A percentile compares a stretch with the other conserved stretches of the same genome.
phyloP scores from a whole-genome alignment of 2,797 vertebrate species.

The Cottoperca gobio region DNA sequence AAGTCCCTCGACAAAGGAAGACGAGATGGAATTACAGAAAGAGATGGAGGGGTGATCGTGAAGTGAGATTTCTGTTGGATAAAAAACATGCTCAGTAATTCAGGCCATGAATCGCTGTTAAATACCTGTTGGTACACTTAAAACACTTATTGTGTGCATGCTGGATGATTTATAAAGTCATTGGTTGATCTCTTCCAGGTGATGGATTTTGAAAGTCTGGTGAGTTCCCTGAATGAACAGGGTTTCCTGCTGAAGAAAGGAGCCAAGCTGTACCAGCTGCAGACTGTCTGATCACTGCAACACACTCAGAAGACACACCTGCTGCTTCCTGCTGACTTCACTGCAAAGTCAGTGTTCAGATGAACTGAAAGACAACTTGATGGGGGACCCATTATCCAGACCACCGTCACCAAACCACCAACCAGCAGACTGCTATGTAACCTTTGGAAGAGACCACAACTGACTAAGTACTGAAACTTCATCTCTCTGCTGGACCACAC shows the following conservation, averaged over 20 bases:
- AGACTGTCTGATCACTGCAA: constrained; percentile 86
- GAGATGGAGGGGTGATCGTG: too few species aligned
- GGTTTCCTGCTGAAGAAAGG: constrained; percentile 97
- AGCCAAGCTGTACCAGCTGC: constrained; percentile 92
- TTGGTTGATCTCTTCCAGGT: constrained; percentile 82
- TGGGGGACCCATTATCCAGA: not conserved
- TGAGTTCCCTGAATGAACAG: constrained; percentile 95
- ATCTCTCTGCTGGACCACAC: not conserved
- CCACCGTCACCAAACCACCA: constrained; percentile 8
- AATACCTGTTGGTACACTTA: not conserved
- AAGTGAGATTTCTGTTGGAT: too few species aligned
- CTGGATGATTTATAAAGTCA: not conserved
- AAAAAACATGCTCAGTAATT: not conserved
- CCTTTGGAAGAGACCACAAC: not conserved
- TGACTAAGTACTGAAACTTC: not conserved
- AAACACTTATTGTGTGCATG: not conserved
- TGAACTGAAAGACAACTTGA: not conserved
- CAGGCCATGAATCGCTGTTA: not conserved
- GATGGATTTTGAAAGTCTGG: constrained; percentile 93
- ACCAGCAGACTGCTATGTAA: not conserved
- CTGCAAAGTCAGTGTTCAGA: constrained; percentile 7
- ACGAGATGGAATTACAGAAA: not conserved
- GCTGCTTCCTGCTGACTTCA: not conserved
- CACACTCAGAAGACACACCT: not conserved
- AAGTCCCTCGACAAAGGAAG: not conserved